Conservation (phyloP, 2,113 vertebrate genomes). For the Lophura nycthemera region DNA sequence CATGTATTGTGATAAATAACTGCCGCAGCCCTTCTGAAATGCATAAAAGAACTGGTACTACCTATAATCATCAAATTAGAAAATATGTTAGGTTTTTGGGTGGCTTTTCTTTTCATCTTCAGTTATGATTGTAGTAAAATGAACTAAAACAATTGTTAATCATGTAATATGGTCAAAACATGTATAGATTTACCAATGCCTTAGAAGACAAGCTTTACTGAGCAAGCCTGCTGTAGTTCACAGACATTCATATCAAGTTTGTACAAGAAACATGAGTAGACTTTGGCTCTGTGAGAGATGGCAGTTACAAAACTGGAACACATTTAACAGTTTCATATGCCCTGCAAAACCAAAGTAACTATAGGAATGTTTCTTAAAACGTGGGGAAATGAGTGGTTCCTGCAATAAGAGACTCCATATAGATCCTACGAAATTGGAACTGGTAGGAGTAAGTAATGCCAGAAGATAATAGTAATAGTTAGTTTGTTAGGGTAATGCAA, state of each 20-base stretch:
- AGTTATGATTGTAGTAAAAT: neutral
- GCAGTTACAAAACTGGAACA: neutral
- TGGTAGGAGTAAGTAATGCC: neutral
- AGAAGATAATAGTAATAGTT: neutral
- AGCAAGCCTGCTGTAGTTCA: neutral
- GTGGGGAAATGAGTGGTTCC: neutral
- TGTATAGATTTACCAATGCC: neutral
- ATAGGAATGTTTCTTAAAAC: neutral
- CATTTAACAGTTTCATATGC: fast-evolving
- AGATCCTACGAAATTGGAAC: neutral
- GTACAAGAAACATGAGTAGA: neutral
- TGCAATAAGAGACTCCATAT: neutral
- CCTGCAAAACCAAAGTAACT: neutral
- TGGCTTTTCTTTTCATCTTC: neutral
- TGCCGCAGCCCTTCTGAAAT: neutral
- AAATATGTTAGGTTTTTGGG: neutral
- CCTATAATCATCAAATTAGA: neutral
- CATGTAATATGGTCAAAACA: neutral
- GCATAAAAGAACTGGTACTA: neutral
- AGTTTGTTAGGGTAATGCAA: neutral
- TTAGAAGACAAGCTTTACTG: neutral
- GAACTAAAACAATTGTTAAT: neutral
- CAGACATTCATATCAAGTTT: neutral
- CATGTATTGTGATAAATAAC: neutral
- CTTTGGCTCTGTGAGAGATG: neutral